Percentiles rank a stretch among this genome's conserved stretches.
Evolutionary conservation across 92 coral and sea anemone genomes (phyloP).

Genomic region (Paragorgia papillata): DNA sequence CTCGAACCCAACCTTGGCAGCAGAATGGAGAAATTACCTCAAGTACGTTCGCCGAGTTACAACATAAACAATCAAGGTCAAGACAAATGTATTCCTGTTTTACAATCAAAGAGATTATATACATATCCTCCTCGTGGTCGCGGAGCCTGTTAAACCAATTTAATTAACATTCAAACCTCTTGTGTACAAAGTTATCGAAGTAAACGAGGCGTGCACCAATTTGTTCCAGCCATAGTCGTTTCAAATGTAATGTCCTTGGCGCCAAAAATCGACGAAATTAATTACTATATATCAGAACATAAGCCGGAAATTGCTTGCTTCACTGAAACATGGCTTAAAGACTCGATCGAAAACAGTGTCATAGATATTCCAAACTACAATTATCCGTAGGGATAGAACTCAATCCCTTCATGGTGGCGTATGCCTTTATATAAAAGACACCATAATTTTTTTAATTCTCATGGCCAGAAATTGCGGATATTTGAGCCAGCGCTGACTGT

Average conservation of each 20-base stretch:
- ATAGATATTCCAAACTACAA: conserved; percentile 34
- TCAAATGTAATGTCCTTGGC: conserved; percentile 28
- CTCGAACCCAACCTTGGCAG: no score
- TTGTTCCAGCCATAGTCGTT: neutral
- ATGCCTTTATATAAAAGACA: neutral
- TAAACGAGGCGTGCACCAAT: neutral
- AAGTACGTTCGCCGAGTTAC: no score
- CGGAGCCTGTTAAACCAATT: neutral
- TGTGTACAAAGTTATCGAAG: no score
- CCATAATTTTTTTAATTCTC: neutral
- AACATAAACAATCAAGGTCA: no score
- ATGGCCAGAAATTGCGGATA: no score
- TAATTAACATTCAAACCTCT: no score
- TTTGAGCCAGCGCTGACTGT: no score
- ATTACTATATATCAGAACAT: neutral
- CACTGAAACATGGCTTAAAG: conserved; percentile 41
- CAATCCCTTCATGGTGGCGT: conserved; percentile 30
- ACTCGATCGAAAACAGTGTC: conserved; percentile 6
- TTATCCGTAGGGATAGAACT: conserved; percentile 21
- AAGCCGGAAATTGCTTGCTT: conserved; percentile 1
- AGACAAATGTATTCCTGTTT: no score
- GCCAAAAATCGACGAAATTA: conserved; percentile 24
- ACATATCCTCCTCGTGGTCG: no score
- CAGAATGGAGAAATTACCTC: no score
- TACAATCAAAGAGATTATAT: no score